Base-by-base conservation (phyloP, 2,888 invertebrate species). In the Graphium colonna region DNA sequence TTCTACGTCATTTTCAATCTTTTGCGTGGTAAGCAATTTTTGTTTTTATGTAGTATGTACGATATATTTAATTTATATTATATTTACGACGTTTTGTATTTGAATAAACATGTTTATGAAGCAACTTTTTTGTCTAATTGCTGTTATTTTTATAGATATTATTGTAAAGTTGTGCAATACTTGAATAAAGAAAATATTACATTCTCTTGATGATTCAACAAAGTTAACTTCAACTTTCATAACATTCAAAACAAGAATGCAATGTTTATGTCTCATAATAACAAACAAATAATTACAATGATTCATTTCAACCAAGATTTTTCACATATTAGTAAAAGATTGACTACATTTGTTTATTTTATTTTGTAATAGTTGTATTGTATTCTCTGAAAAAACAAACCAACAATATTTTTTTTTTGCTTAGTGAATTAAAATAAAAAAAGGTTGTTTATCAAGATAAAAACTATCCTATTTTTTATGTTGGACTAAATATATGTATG, bases 1-100 rank as follows among this genome's bases (percentile, higher is more conserved):
- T 77, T 12, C 56, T 77, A 45, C 68, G 77, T 51, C 78, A 79
- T 47, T 77, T 82, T 57, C 82, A 82, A 57, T 77, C 65, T 51
- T 70, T 77, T 54, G 69, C 82, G 13, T 82, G 82, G 82, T 82
- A 69, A 70, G 79, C 36, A 44, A 56, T 21, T 43, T 31, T 46
- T 41, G 16, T 15, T 40, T 41, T 3, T 31, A 10, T 52, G 17
- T 7, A 8, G 41, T 9, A 49, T 10, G n/a, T n/a, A n/a, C n/a
- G n/a, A n/a, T n/a, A n/a, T 17, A 9, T 15, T 7, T 26, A 9
- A n/a, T 17, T 26, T 0, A 10, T n/a, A 33, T 1, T 31, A 16
- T n/a, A 13, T 12, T 16, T 16, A n/a, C 5, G n/a, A 18, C n/a
- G 12, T 12, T 46, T 12, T 2, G 7, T 1, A 16, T n/a, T 18